Conservation (phyloP, 1,140 invertebrate genomes). For the Bombus ignitus region DNA sequence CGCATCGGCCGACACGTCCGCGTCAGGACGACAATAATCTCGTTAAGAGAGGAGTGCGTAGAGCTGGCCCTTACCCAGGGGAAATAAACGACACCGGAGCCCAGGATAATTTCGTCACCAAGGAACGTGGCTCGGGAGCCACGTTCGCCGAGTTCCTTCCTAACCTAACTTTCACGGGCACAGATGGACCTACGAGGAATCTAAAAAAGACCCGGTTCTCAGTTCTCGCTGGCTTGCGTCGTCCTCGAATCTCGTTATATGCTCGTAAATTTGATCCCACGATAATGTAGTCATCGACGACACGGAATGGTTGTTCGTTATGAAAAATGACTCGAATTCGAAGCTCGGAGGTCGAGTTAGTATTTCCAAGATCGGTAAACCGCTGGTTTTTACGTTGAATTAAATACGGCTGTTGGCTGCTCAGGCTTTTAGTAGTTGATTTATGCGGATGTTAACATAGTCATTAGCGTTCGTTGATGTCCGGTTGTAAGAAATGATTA, state of each 20-base stretch:
- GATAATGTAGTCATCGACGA: constrained; percentile 43
- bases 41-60: constrained; percentile 63
- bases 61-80: constrained; percentile 36
- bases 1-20: constrained; percentile 56
- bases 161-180: too few relatives aligned
- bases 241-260: constrained; percentile 38
- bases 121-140: constrained; percentile 39
- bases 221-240: not conserved
- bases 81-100: constrained; percentile 66
- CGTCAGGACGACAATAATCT: constrained; percentile 65
- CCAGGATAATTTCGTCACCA: constrained; percentile 56
- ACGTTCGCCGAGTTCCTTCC: not conserved
- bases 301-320: not conserved
- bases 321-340: not conserved
- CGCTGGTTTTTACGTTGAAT: constrained; percentile 7
- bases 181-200: not conserved
- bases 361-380: not conserved
- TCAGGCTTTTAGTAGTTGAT: not conserved
- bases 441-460: constrained; percentile 16
- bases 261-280: constrained; percentile 36
- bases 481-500: constrained; percentile 2
- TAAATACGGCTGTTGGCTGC: not conserved
- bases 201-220: not conserved
- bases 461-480: not conserved
- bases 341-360: not conserved